These are phyloP conservation scores for Recurvirostra avosetta DNA, from an alignment of 2,113 vertebrate species.

Conservation along the genomic window DNA sequence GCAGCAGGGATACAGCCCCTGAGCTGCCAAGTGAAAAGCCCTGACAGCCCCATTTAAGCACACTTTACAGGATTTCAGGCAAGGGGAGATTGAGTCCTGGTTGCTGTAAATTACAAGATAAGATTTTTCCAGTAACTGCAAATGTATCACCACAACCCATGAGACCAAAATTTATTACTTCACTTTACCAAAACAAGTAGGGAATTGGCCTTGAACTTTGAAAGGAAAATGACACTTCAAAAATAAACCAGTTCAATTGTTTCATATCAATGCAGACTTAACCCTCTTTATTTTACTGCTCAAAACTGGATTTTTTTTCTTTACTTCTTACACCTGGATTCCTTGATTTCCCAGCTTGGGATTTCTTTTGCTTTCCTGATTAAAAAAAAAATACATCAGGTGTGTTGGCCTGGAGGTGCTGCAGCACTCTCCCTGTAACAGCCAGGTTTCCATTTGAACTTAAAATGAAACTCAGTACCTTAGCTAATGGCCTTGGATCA, in stretches of 20 bases:
- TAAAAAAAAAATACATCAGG: background rate
- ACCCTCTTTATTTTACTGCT: background rate
- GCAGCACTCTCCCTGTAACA: background rate
- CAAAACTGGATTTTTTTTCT: background rate
- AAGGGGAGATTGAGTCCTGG: background rate
- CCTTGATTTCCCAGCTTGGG: background rate
- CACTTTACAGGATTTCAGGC: background rate
- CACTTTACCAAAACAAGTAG: background rate
- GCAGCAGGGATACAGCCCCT: background rate
- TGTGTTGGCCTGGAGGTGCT: background rate
- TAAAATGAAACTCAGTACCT: background rate
- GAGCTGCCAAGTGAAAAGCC: conserved; percentile 2
- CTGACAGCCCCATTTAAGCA: background rate
- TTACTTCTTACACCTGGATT: background rate
- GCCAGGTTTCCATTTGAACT: background rate
- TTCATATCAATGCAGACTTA: background rate
- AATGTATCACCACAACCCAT: background rate
- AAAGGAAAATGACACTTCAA: background rate
- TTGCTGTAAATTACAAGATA: conserved; percentile 15
- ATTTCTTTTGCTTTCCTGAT: background rate
- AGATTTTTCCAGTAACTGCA: conserved; percentile 9
- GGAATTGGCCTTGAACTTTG: background rate
- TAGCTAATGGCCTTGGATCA: background rate
- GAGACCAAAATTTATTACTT: background rate
- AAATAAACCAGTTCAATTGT: background rate